Percentiles rank a stretch among this genome's conserved stretches.
Evolutionary conservation across 2,797 vertebrate genomes (phyloP).

Genomic region (Acanthornis magna): DNA sequence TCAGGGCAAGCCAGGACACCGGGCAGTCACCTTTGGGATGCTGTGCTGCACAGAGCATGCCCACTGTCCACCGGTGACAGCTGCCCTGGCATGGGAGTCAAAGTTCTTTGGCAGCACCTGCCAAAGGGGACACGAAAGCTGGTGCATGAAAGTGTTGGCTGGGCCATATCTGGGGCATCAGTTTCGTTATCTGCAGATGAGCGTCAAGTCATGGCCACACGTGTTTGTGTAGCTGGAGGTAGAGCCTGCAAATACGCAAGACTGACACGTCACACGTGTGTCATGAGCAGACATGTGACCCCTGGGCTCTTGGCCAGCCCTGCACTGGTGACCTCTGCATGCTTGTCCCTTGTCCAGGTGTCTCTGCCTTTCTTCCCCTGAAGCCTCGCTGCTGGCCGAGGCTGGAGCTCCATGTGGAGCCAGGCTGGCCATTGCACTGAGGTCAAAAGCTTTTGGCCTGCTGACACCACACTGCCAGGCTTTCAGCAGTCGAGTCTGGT

Average conservation of each 20-base stretch:
- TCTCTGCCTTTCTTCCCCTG: accelerated
- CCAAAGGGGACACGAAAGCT: not conserved
- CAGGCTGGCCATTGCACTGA: accelerated
- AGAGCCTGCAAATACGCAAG: not conserved
- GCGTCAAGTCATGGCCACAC: accelerated
- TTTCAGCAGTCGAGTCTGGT: not conserved
- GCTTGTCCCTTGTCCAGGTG: accelerated
- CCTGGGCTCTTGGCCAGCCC: not conserved
- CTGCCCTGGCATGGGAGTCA: not conserved
- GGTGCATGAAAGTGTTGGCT: not conserved
- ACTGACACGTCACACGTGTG: accelerated
- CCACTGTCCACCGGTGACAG: not conserved
- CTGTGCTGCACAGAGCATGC: accelerated
- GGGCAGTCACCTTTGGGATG: not conserved
- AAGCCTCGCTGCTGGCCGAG: accelerated
- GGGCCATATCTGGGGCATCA: not conserved
- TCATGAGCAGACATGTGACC: accelerated
- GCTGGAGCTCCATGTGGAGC: not conserved
- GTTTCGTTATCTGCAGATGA: not conserved
- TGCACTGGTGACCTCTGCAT: not conserved
- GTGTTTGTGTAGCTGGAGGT: not conserved
- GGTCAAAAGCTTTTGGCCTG: not conserved
- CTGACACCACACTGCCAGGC: accelerated
- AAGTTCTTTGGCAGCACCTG: conserved; percentile 5
- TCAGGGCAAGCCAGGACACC: not conserved